These are phyloP conservation scores for Verasper variegatus DNA, from an alignment of 2,113 vertebrate species.

Conservation along the genomic window DNA sequence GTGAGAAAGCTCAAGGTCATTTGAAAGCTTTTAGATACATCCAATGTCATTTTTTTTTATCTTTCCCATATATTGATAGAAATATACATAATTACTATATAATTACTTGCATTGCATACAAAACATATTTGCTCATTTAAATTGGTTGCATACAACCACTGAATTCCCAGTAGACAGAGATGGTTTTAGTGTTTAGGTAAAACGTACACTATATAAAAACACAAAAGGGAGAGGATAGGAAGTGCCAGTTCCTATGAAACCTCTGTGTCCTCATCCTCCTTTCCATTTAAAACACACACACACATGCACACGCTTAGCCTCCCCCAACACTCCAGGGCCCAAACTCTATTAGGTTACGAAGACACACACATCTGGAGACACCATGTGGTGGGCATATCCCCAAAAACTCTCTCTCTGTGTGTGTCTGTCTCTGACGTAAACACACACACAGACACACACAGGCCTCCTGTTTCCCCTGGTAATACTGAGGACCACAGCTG, in stretches of 20 bases:
- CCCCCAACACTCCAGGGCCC: constrained; percentile 27
- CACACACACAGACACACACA: constrained; percentile 18
- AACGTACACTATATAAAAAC: neutral
- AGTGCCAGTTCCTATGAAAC: constrained; percentile 13
- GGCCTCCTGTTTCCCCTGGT: constrained; percentile 12
- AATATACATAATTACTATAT: no score
- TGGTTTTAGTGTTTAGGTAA: neutral
- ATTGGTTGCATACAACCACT: neutral
- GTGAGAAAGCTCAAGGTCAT: neutral
- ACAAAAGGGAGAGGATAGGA: neutral
- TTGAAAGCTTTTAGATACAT: neutral
- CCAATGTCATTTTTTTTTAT: neutral
- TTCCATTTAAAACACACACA: constrained; percentile 35
- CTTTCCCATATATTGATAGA: neutral
- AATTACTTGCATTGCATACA: neutral
- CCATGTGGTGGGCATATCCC: constrained; percentile 60
- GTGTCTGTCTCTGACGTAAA: constrained; percentile 28
- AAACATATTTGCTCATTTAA: neutral
- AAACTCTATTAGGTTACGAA: constrained; percentile 46
- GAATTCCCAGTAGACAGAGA: neutral
- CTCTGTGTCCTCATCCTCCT: constrained; percentile 5
- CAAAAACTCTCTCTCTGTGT: constrained; percentile 20
- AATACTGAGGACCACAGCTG: constrained; percentile 62
- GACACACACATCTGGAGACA: constrained; percentile 57
- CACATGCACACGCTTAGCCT: neutral